Conservation (phyloP, 1,140 invertebrate species). For the Drosophila nebulosa region DNA sequence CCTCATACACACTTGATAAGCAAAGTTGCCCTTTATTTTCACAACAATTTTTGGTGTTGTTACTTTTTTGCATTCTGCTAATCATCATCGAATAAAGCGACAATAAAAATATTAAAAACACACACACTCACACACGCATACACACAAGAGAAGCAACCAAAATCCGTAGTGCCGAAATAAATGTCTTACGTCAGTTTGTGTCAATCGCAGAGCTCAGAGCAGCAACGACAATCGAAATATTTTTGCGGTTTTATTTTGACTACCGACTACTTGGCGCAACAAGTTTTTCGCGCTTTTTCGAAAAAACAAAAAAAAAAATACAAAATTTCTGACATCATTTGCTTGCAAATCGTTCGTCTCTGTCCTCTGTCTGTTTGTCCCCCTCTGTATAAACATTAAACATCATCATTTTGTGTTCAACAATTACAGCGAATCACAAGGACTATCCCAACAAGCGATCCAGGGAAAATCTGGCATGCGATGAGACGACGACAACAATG, state of each 20-base stretch:
- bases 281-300: slow-evolving; percentile 64
- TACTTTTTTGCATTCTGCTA: slow-evolving; percentile 7
- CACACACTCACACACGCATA: neutral
- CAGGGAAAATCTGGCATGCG: slow-evolving; percentile 82
- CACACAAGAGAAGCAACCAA: slow-evolving; percentile 10
- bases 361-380: neutral
- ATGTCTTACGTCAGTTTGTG: slow-evolving; percentile 74
- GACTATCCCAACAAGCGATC: slow-evolving; percentile 85
- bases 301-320: neutral
- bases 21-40: neutral
- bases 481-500: slow-evolving; percentile 64
- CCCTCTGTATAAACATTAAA: slow-evolving; percentile 17
- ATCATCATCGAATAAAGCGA: slow-evolving; percentile 1
- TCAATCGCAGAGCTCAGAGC: slow-evolving; percentile 15
- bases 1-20: neutral
- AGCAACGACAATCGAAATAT: slow-evolving; percentile 43
- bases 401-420: slow-evolving; percentile 36
- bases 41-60: neutral
- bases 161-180: slow-evolving; percentile 61
- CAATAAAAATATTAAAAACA: slow-evolving; percentile 19
- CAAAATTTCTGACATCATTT: slow-evolving; percentile 58
- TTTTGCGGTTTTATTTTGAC: slow-evolving; percentile 47
- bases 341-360: slow-evolving; percentile 9
- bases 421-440: slow-evolving; percentile 86
- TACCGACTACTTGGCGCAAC: slow-evolving; percentile 40